Evolutionary conservation across 2,888 invertebrate genomes (phyloP).

Genomic region (Tenthredo scrophulariae): DNA sequence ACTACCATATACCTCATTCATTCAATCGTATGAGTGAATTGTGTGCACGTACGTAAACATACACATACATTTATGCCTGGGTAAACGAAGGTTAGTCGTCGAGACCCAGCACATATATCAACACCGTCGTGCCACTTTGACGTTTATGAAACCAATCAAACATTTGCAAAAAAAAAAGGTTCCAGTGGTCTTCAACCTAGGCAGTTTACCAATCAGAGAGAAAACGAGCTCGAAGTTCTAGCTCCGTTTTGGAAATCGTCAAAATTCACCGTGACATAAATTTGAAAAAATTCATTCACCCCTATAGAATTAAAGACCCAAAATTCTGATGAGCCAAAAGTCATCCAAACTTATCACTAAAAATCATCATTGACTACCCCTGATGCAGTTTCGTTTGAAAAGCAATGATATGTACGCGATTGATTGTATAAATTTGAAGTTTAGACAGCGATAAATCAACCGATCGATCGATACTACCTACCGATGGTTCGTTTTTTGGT

Average conservation of each 20-base stretch:
- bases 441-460: constrained; percentile 19
- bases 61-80: not conserved
- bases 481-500: not conserved
- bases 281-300: not conserved
- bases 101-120: constrained; percentile 41
- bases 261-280: too few relatives aligned
- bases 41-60: not conserved
- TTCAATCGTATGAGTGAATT: not conserved
- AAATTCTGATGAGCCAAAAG: not conserved
- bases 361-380: not conserved
- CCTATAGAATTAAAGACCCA: not conserved
- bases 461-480: not conserved
- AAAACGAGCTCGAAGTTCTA: not conserved
- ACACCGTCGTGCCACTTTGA: constrained; percentile 50
- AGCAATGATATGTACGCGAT: constrained; percentile 1
- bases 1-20: constrained; percentile 11
- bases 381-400: not conserved
- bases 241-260: not conserved
- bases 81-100: constrained; percentile 47
- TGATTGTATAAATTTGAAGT: constrained; percentile 22
- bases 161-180: constrained; percentile 51
- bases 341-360: not conserved
- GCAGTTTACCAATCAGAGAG: not conserved
- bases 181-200: constrained; percentile 40
- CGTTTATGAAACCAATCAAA: constrained; percentile 54